A percentile compares a stretch with the other conserved stretches of the same genome.
Conservation (phyloP, 2,888 invertebrate species). For the Acrobasis repandana region DNA sequence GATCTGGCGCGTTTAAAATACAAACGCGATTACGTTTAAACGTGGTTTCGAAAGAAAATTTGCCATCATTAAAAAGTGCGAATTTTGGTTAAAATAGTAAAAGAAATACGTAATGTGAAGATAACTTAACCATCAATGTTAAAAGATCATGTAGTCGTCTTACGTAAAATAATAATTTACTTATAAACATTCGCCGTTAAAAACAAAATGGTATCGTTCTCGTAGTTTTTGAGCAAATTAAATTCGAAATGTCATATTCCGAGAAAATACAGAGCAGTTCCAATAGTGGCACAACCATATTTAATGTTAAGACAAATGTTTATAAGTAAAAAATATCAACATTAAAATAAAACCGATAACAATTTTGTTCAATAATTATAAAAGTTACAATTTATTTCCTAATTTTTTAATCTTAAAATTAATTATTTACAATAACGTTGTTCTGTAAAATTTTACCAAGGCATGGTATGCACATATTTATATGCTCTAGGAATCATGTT, state of each 20-base stretch:
- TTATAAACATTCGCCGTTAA: constrained; percentile 12
- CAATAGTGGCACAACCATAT: not conserved
- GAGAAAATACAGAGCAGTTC: not conserved
- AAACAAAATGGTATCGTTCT: not conserved
- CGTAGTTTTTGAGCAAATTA: constrained; percentile 9
- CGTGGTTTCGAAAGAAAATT: no score
- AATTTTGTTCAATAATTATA: constrained; percentile 1
- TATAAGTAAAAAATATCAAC: not conserved
- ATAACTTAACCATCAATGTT: not conserved
- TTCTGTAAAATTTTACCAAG: constrained; percentile 24
- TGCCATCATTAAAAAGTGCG: no score
- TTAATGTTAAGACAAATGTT: not conserved
- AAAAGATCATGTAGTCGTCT: not conserved
- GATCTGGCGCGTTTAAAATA: no score
- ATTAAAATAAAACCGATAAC: constrained; percentile 1
- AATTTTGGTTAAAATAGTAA: no score
- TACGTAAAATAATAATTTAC: constrained; percentile 5
- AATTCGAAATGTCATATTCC: no score
- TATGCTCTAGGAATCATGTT: not conserved
- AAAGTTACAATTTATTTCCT: not conserved
- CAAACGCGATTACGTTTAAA: no score
- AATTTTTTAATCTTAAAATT: constrained; percentile 8
- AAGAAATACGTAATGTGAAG: not conserved
- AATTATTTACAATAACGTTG: constrained; percentile 9
- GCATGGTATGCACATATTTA: constrained; percentile 22